A percentile compares a stretch with the other conserved stretches of the same genome.
Conservation (phyloP, 2,797 vertebrate species). For the Melanogrammus aeglefinus region DNA sequence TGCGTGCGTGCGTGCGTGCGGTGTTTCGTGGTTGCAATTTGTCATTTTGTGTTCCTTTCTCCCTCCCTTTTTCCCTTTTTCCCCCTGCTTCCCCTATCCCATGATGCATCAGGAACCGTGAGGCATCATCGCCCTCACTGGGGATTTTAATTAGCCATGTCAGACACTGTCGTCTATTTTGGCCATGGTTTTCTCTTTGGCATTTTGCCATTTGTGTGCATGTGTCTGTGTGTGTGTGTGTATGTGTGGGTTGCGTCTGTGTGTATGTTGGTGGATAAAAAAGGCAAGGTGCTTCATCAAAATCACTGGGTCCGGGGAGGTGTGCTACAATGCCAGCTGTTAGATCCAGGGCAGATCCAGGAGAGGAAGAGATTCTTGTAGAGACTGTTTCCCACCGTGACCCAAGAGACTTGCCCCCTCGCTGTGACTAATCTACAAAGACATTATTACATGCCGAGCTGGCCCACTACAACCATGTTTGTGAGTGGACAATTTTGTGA, state of each 20-base stretch:
- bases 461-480: slow-evolving; percentile 36
- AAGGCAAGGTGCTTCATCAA: slow-evolving; percentile 47
- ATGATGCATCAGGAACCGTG: slow-evolving; percentile 7
- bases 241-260: neutral
- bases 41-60: neutral
- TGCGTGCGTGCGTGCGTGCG: neutral
- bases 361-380: slow-evolving; percentile 51
- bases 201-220: neutral
- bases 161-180: slow-evolving; percentile 35
- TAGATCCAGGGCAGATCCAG: slow-evolving; percentile 33
- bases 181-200: slow-evolving; percentile 31
- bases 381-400: slow-evolving; percentile 56
- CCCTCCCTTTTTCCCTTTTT: neutral
- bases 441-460: slow-evolving; percentile 58
- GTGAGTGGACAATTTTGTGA: neutral
- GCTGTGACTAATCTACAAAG: slow-evolving; percentile 61
- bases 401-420: slow-evolving; percentile 49
- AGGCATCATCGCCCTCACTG: slow-evolving; percentile 20
- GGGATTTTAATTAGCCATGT: neutral
- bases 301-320: slow-evolving; percentile 47
- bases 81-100: neutral
- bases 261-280: slow-evolving; percentile 35
- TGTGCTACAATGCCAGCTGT: slow-evolving; percentile 58
- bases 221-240: slow-evolving; percentile 1
- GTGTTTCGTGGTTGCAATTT: neutral